Evolutionary conservation across 2,888 invertebrate genomes (phyloP).

Genomic region (Selenia dentaria): DNA sequence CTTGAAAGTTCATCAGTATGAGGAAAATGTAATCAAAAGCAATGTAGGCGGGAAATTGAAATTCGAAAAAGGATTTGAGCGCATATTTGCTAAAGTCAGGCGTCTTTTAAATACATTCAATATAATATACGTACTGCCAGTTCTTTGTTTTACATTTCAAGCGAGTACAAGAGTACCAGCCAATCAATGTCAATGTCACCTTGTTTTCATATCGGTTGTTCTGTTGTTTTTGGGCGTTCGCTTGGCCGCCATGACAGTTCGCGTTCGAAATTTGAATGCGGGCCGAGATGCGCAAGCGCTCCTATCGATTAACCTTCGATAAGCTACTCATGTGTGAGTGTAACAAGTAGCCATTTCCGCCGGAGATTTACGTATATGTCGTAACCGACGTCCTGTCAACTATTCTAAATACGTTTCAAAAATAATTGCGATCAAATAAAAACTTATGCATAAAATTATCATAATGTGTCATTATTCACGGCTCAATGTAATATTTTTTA

Average conservation of each 20-base stretch:
- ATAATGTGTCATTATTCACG: constrained; percentile 29
- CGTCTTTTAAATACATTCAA: too few relatives aligned
- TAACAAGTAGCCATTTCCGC: constrained; percentile 62
- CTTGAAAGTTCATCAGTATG: too few relatives aligned
- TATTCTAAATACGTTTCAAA: constrained; percentile 31
- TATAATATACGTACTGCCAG: too few relatives aligned
- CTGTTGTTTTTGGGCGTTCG: constrained; percentile 58
- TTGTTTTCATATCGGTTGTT: constrained; percentile 53
- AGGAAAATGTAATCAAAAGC: too few relatives aligned
- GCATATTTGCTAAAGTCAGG: too few relatives aligned
- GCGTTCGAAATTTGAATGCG: constrained; percentile 80
- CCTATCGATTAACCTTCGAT: constrained; percentile 73
- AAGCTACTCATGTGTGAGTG: constrained; percentile 56
- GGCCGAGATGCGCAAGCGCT: constrained; percentile 73
- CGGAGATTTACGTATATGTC: constrained; percentile 53
- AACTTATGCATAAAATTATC: constrained; percentile 28
- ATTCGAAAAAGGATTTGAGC: too few relatives aligned
- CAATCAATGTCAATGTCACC: constrained; percentile 75
- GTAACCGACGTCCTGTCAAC: constrained; percentile 52
- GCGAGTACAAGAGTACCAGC: constrained; percentile 49
- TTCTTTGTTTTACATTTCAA: constrained; percentile 46
- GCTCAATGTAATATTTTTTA: constrained; percentile 21
- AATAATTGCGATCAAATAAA: constrained; percentile 37
- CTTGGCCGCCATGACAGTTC: constrained; percentile 72
- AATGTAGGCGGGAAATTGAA: too few relatives aligned